Conservation (phyloP, 2,888 invertebrate species). For the Zootermopsis nevadensis region DNA sequence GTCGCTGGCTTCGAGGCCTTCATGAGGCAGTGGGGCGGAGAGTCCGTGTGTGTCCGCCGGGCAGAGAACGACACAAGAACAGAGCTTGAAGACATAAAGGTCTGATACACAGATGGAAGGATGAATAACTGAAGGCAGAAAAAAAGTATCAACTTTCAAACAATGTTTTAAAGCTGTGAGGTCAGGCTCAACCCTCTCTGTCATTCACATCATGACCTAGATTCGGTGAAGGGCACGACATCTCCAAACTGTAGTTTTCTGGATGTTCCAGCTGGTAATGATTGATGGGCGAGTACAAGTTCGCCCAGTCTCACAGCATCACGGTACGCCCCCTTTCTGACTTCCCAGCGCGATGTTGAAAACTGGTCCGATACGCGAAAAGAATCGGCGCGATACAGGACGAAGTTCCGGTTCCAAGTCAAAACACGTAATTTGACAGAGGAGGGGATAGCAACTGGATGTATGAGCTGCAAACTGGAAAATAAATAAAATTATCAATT, state of each 20-base stretch:
- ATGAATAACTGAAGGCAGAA: too few species aligned
- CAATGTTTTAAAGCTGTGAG: too few species aligned
- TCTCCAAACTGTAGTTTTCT: constrained; percentile 9
- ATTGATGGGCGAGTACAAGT: constrained; percentile 30
- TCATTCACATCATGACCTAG: too few species aligned
- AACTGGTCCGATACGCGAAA: constrained; percentile 91
- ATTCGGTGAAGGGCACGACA: background rate
- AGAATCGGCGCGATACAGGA: constrained; percentile 89
- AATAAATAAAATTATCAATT: constrained; percentile 8
- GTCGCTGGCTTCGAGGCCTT: too few species aligned
- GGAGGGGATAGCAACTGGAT: constrained; percentile 88
- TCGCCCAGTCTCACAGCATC: constrained; percentile 39
- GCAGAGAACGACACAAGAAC: too few species aligned
- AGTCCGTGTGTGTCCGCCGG: too few species aligned
- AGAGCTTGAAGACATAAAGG: too few species aligned
- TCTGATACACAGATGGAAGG: too few species aligned
- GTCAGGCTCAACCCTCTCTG: too few species aligned
- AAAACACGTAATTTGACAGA: constrained; percentile 95
- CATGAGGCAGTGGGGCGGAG: too few species aligned
- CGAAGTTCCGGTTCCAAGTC: constrained; percentile 94
- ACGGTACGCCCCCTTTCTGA: constrained; percentile 27
- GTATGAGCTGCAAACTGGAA: constrained; percentile 92
- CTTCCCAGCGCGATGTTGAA: constrained; percentile 71
- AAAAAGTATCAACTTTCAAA: too few species aligned
- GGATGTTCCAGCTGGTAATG: constrained; percentile 21